phyloP scores from a whole-genome alignment of 1,140 invertebrate genomes.

The Ladona fulva region DNA sequence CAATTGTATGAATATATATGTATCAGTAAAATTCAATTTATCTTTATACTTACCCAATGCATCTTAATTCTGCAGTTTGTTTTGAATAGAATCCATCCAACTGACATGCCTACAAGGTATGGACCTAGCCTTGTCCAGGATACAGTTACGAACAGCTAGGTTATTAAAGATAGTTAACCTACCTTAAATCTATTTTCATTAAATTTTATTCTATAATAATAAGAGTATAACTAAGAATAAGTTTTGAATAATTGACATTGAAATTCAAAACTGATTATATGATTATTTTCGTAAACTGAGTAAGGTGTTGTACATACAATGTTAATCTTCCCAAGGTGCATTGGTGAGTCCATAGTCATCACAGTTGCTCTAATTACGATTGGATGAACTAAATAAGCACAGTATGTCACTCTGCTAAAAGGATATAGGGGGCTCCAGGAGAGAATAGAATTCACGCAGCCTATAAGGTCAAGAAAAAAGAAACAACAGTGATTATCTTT shows the following conservation, averaged over 20 bases:
- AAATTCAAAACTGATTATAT: too few species aligned
- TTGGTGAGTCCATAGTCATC: constrained; percentile 64
- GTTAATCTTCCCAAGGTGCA: constrained; percentile 61
- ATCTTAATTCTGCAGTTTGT: constrained; percentile 56
- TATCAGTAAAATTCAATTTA: too few species aligned
- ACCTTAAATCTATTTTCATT: too few species aligned
- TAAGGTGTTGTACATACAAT: constrained; percentile 43
- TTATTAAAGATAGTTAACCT: too few species aligned
- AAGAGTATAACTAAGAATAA: too few species aligned
- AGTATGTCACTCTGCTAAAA: constrained; percentile 80
- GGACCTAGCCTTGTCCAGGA: constrained; percentile 70
- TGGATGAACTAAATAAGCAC: constrained; percentile 82
- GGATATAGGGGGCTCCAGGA: constrained; percentile 72
- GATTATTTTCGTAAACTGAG: too few species aligned
- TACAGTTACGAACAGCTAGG: too few species aligned
- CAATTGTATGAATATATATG: too few species aligned
- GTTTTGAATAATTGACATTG: too few species aligned
- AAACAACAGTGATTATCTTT: background rate
- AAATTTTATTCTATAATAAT: too few species aligned
- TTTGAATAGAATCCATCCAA: constrained; percentile 63
- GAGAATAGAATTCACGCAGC: constrained; percentile 51
- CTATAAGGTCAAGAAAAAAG: constrained; percentile 26
- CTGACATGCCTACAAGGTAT: constrained; percentile 67
- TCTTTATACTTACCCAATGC: constrained; percentile 37
- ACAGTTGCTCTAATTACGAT: constrained; percentile 69